Conservation (phyloP, 2,797 vertebrate species). For the Leucoraja ocellata region DNA sequence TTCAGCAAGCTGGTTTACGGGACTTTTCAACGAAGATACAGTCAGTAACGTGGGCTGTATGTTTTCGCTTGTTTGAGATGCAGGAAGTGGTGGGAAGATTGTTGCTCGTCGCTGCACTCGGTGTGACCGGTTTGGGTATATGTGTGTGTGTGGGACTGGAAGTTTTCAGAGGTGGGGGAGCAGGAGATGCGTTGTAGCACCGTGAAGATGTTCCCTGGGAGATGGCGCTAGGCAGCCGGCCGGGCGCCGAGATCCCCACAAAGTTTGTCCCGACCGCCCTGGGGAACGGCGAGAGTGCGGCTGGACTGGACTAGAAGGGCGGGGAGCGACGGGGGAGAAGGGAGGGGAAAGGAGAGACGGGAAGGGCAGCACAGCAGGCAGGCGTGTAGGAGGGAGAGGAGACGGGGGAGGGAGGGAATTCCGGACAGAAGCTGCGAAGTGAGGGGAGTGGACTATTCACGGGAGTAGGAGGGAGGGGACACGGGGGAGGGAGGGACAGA, state of each 20-base stretch:
- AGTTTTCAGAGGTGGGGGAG: too few species aligned
- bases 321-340: too few species aligned
- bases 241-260: not conserved
- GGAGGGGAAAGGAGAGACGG: too few species aligned
- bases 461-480: not conserved
- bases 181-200: not conserved
- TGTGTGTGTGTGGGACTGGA: not conserved
- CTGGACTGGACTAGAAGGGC: not conserved
- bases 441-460: not conserved
- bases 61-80: too few species aligned
- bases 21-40: not conserved
- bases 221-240: not conserved
- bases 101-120: too few species aligned
- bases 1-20: not conserved
- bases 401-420: too few species aligned
- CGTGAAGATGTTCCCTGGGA: not conserved
- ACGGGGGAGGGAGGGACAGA: slow-evolving; percentile 21
- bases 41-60: too few species aligned
- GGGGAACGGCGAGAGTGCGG: not conserved
- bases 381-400: too few species aligned
- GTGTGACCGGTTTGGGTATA: too few species aligned
- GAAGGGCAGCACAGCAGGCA: too few species aligned
- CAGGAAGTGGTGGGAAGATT: too few species aligned
- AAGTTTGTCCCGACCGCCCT: not conserved
- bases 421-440: not conserved